phyloP scores from a whole-genome alignment of 2,113 vertebrate species.

The Catharus fuscescens region DNA sequence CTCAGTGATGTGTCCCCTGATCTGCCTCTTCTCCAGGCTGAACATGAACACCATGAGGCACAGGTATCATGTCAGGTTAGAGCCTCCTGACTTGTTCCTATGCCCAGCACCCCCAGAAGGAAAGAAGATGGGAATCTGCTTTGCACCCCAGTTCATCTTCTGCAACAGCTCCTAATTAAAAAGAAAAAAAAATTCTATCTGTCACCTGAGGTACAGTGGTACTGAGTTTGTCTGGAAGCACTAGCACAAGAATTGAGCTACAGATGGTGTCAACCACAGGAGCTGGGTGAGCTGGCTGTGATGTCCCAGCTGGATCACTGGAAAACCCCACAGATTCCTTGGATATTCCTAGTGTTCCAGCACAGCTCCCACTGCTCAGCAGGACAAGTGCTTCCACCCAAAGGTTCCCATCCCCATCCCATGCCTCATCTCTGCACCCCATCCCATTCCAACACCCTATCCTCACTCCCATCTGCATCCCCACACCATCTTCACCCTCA shows the following conservation, averaged over 20 bases:
- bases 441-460: background rate
- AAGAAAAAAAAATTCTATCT: background rate
- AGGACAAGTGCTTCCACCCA: background rate
- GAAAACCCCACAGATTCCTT: rapidly evolving
- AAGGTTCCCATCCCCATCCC: background rate
- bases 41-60: background rate
- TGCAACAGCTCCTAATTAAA: background rate
- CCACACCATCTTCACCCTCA: background rate
- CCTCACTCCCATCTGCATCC: no score
- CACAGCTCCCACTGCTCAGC: background rate
- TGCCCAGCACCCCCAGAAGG: background rate
- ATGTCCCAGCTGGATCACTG: rapidly evolving
- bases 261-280: background rate
- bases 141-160: background rate
- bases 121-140: background rate
- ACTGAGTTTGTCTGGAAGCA: background rate
- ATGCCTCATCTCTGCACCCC: background rate
- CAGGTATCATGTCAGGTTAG: background rate
- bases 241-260: background rate
- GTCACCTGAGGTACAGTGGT: background rate
- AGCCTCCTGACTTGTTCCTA: background rate
- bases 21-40: background rate
- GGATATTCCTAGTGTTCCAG: rapidly evolving
- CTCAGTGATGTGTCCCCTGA: background rate
- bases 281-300: rapidly evolving